Base-by-base conservation (phyloP, 2,888 invertebrate species). In the Spilarctia lutea region DNA sequence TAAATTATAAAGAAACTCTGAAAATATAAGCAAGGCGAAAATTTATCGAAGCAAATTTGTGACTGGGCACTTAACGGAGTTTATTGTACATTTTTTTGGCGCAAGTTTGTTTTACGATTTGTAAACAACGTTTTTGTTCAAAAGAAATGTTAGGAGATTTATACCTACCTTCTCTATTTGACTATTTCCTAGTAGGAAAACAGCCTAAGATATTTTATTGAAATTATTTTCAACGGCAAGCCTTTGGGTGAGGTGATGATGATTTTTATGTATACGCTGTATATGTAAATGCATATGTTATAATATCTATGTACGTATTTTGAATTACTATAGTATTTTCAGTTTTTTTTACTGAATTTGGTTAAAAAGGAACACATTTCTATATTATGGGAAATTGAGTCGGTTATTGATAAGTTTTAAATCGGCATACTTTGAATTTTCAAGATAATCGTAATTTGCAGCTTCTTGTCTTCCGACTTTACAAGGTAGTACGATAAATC, bases 1-100 rank as follows among this genome's bases (percentile, higher is more conserved):
- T 75, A 68, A 75, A 75, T 75, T 75, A 75, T 75, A 75, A 63
- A 65, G 68, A 72, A 75, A 68, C 68, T 65, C n/a, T 63, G 63
- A 71, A 68, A 75, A 72, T 75, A 68, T 71, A 72, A 71, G 71
- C 71, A 68, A 71, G 48, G 33, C 52, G 35, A 63, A 71, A 71
- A 71, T 75, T 72, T 75, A 75, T 72, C 35, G 39, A 72, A 68
- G 65, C 52, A 39, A 75, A 68, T 71, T 75, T 71, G 75, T 68
- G 65, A 75, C 71, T 71, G 42, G 63, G 75, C 65, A 71, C 68
- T 72, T 75, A 65, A 71, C 65, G 45, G 45, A 75, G 48, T 75
- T 71, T 68, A 74, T 70, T 71, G 35, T 68, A 67, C 33, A 30
- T 33, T 63, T 71, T 70, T 74, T 65, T 24, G 45, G 60, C 24